phyloP scores from a whole-genome alignment of 1,140 invertebrate genomes.

The Parapsyche elsis region DNA sequence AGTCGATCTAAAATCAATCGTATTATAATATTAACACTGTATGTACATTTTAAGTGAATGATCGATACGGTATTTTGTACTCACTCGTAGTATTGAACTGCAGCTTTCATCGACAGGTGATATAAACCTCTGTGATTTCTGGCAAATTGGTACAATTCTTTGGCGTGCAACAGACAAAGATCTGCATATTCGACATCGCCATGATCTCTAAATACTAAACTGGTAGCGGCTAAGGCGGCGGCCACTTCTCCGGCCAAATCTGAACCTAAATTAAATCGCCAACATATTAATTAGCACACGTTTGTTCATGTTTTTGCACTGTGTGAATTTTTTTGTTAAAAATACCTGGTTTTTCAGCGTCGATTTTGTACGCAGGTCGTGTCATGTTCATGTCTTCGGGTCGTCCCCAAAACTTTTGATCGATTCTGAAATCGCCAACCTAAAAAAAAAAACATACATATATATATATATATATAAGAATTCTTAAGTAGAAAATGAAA shows the following conservation, averaged over 20 bases:
- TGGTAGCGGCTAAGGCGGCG: conserved; percentile 70
- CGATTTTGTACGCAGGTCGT: conserved; percentile 72
- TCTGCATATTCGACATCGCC: conserved; percentile 67
- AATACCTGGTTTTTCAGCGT: conserved; percentile 67
- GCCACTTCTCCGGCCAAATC: conserved; percentile 74
- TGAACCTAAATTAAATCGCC: conserved; percentile 63
- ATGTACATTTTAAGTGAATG: conserved; percentile 28
- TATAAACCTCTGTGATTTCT: conserved; percentile 69
- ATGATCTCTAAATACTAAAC: conserved; percentile 65
- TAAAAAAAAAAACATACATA: conserved; percentile 26
- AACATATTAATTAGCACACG: neutral
- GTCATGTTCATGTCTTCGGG: conserved; percentile 73
- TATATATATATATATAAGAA: neutral
- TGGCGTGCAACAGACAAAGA: conserved; percentile 67
- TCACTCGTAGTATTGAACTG: conserved; percentile 70
- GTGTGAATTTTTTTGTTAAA: neutral
- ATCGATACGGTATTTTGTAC: no score
- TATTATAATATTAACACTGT: conserved; percentile 28
- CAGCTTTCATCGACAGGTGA: conserved; percentile 69
- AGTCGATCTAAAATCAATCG: conserved; percentile 61
- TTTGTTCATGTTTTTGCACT: conserved; percentile 9
- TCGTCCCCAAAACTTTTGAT: conserved; percentile 71
- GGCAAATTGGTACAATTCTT: conserved; percentile 72
- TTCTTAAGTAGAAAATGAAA: conserved; percentile 13
- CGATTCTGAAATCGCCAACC: conserved; percentile 69